Evolutionary conservation across 2,113 vertebrate species (phyloP).

Genomic region (Aix galericulata): DNA sequence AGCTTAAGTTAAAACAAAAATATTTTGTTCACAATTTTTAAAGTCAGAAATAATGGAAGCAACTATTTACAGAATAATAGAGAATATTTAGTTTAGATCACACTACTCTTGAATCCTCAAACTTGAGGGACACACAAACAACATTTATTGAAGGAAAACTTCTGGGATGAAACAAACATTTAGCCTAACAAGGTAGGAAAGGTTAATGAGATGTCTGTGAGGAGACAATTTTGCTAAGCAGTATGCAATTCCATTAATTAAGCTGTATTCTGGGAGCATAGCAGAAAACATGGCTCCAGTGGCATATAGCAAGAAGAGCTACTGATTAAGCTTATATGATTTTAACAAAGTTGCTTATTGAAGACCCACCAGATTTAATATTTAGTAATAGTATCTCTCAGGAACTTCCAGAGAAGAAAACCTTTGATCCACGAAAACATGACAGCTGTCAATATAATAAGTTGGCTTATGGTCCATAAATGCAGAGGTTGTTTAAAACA

Average conservation of each 20-base stretch:
- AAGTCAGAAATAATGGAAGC: neutral
- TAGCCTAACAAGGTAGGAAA: neutral
- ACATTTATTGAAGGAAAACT: neutral
- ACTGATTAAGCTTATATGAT: neutral
- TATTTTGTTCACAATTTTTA: neutral
- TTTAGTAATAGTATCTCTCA: neutral
- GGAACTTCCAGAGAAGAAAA: neutral
- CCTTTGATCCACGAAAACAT: neutral
- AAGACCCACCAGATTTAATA: neutral
- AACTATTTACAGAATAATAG: neutral
- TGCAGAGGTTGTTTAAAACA: neutral
- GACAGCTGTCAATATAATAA: neutral
- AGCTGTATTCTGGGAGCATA: rapidly evolving
- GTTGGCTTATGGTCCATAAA: neutral
- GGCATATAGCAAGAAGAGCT: neutral
- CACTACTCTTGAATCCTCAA: neutral
- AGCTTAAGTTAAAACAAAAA: neutral
- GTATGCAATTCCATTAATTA: neutral
- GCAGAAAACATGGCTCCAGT: neutral
- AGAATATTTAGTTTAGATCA: neutral
- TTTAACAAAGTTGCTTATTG: neutral
- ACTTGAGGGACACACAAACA: neutral
- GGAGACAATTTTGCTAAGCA: neutral
- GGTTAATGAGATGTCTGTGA: neutral
- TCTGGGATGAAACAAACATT: neutral